These are phyloP conservation scores for Tetraodon nigroviridis DNA, from an alignment of 2,113 vertebrate genomes.

Conservation along the genomic window DNA sequence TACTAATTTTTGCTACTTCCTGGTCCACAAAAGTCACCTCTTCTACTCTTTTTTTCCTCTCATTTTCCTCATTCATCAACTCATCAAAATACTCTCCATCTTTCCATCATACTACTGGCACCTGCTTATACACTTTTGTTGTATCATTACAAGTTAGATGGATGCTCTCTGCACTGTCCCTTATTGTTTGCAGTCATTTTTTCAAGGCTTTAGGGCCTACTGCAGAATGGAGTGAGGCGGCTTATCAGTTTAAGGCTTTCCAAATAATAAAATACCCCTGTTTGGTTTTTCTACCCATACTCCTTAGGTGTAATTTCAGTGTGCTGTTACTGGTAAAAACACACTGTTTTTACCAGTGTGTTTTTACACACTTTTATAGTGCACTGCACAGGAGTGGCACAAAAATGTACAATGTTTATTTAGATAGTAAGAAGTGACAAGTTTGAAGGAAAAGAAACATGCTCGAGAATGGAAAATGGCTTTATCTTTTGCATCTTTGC, in stretches of 20 bases:
- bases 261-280: constrained; percentile 71
- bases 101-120: no score
- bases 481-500: constrained; percentile 13
- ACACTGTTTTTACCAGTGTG: no score
- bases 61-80: no score
- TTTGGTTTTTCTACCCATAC: constrained; percentile 66
- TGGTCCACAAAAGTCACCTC: no score
- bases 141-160: no score
- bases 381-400: constrained; percentile 16
- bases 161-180: no score
- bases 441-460: constrained; percentile 30
- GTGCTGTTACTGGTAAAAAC: constrained; percentile 59
- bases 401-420: constrained; percentile 60
- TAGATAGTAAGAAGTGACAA: constrained; percentile 43
- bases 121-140: no score
- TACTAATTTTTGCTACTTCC: no score
- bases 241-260: constrained; percentile 72
- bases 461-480: constrained; percentile 31
- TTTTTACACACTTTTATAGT: no score
- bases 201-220: constrained; percentile 1
- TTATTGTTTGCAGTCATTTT: constrained; percentile 28
- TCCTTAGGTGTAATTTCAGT: constrained; percentile 71
- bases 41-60: no score
- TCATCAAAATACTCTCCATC: no score
- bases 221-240: constrained; percentile 69